These are phyloP conservation scores for Oceanodroma leucorhoa DNA, from an alignment of 2,797 vertebrate genomes.

Conservation along the genomic window DNA sequence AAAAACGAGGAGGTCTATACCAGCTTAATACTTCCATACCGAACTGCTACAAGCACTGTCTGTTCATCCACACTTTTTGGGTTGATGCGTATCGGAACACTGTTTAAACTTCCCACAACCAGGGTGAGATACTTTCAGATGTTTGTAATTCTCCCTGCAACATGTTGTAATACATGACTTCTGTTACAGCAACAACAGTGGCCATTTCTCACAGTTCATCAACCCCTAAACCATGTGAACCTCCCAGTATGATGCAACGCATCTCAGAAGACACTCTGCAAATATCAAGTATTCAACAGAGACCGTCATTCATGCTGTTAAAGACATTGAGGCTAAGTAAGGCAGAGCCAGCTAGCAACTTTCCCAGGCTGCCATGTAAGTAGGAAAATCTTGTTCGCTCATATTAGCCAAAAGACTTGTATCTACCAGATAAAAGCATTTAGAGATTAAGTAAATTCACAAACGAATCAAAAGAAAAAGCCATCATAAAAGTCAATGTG, in stretches of 20 bases:
- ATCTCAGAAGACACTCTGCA: background rate
- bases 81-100: background rate
- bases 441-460: background rate
- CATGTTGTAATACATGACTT: background rate
- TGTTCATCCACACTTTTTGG: background rate
- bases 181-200: background rate
- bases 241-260: background rate
- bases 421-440: background rate
- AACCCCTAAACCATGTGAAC: background rate
- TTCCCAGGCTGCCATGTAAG: background rate
- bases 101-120: background rate
- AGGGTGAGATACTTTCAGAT: background rate
- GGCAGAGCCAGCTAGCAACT: background rate
- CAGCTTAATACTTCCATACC: background rate
- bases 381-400: background rate
- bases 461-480: background rate
- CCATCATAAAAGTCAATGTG: background rate
- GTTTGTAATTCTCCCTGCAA: background rate
- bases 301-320: accelerated
- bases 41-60: background rate
- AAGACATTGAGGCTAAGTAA: background rate
- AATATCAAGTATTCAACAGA: background rate
- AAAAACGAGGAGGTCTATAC: background rate
- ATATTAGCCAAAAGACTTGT: background rate
- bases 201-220: background rate